Conservation (phyloP, 2,113 vertebrate genomes). For the Furnarius figulus region DNA sequence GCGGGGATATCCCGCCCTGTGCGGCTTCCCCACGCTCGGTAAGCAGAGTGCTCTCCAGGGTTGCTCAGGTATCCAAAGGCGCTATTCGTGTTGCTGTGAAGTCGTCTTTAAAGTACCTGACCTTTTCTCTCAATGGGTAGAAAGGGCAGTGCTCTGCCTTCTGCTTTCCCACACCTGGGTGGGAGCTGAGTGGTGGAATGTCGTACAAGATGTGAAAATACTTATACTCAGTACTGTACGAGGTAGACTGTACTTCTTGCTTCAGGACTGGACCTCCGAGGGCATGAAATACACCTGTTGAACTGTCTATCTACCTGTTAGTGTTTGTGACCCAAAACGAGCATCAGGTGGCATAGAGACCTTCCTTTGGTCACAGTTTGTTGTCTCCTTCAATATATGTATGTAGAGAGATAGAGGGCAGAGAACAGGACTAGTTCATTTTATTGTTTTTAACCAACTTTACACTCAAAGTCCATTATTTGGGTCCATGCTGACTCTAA, state of each 20-base stretch:
- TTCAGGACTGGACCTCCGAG: neutral
- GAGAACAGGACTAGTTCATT: neutral
- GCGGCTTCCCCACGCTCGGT: neutral
- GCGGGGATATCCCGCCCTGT: neutral
- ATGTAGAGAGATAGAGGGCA: neutral
- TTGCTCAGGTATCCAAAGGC: neutral
- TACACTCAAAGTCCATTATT: neutral
- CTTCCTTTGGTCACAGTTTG: neutral
- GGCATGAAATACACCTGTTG: neutral
- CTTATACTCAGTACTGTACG: neutral
- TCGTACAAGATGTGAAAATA: neutral
- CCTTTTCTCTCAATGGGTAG: accelerated
- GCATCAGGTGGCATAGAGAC: neutral
- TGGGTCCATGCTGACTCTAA: neutral
- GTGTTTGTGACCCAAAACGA: neutral
- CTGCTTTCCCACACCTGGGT: neutral
- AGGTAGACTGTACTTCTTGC: neutral
- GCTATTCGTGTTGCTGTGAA: accelerated
- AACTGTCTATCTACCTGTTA: neutral
- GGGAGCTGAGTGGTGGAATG: neutral
- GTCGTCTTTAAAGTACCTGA: neutral
- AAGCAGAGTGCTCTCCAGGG: neutral
- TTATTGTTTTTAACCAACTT: neutral
- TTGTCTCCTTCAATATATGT: accelerated
- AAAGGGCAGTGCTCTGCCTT: neutral